Evolutionary conservation across 2,888 invertebrate species (phyloP).

Genomic region (Nymphalis urticae): DNA sequence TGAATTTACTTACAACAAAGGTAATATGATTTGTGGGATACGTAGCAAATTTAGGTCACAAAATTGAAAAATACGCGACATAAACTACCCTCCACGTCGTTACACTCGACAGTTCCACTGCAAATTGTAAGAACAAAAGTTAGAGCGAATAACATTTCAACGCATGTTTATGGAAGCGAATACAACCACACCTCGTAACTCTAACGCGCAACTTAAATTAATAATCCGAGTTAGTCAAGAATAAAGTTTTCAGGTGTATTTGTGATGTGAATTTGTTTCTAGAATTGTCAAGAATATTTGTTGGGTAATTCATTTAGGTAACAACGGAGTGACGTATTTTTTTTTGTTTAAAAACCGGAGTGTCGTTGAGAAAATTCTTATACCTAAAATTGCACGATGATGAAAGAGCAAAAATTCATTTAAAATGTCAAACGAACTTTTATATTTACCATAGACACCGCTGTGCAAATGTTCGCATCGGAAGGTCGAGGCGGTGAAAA

Average conservation of each 20-base stretch:
- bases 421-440: not conserved
- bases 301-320: too few relatives aligned
- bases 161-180: not conserved
- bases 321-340: too few relatives aligned
- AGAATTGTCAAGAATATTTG: too few relatives aligned
- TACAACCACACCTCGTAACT: not conserved
- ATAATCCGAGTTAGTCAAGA: not conserved
- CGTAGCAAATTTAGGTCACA: slow-evolving; percentile 1
- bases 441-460: slow-evolving; percentile 70
- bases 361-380: too few relatives aligned
- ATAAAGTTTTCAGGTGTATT: not conserved
- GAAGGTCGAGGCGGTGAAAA: slow-evolving; percentile 69
- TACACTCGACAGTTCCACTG: slow-evolving; percentile 6
- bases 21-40: not conserved
- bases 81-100: slow-evolving; percentile 10
- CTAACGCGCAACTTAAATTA: not conserved
- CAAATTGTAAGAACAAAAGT: slow-evolving; percentile 12
- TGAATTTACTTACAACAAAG: too few relatives aligned
- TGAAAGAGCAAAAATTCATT: too few relatives aligned
- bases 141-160: not conserved
- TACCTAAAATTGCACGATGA: too few relatives aligned
- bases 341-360: too few relatives aligned
- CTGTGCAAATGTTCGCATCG: slow-evolving; percentile 71
- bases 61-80: slow-evolving; percentile 8
- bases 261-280: not conserved